These are phyloP conservation scores for Latrodectus geometricus DNA, from an alignment of 1,140 invertebrate genomes.

Conservation along the genomic window DNA sequence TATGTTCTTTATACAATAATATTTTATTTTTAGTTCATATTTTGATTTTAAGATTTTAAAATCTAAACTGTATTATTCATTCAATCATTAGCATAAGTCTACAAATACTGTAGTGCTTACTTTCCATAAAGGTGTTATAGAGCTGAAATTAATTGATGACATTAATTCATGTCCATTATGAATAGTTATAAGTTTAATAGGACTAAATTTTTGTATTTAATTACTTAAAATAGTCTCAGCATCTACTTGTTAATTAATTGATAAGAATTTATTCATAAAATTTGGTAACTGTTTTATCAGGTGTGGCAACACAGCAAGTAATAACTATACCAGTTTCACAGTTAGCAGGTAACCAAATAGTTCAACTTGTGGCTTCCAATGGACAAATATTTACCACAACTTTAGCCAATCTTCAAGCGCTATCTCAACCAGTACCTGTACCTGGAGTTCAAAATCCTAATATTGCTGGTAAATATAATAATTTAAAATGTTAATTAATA, in stretches of 20 bases:
- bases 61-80: too few species aligned
- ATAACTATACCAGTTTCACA: constrained; percentile 91
- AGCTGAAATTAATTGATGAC: too few species aligned
- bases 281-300: constrained; percentile 71
- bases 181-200: constrained; percentile 4
- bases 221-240: constrained; percentile 1
- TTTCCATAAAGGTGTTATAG: too few species aligned
- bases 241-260: background rate
- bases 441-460: constrained; percentile 76
- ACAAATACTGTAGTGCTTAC: too few species aligned
- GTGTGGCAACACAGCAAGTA: constrained; percentile 92
- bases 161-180: background rate
- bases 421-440: constrained; percentile 77
- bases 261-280: background rate
- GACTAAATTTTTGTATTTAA: constrained; percentile 48
- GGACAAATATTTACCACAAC: constrained; percentile 88
- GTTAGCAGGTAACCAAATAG: constrained; percentile 75
- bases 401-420: constrained; percentile 82
- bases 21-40: too few species aligned
- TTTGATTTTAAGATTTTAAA: too few species aligned
- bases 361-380: constrained; percentile 70
- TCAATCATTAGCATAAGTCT: too few species aligned
- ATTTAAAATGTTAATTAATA: background rate
- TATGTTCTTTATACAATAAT: too few species aligned
- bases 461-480: constrained; percentile 74